These are phyloP conservation scores for Oryzias sinensis DNA, from an alignment of 2,797 vertebrate species.

Conservation along the genomic window DNA sequence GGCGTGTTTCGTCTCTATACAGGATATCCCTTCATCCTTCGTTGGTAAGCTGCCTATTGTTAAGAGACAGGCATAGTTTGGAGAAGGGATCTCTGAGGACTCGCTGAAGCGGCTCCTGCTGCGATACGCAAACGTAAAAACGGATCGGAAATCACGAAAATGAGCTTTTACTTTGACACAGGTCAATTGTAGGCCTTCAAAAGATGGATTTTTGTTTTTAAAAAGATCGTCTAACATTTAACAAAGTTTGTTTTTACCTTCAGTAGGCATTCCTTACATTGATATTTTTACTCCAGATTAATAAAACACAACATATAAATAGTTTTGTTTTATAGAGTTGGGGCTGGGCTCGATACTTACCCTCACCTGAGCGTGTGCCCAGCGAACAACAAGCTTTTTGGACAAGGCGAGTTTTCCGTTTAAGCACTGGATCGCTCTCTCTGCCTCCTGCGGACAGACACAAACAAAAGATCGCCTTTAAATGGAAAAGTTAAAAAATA, in stretches of 20 bases:
- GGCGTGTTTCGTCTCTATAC: slow-evolving; percentile 78
- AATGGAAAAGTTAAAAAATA: slow-evolving; percentile 34
- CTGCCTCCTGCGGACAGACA: slow-evolving; percentile 85
- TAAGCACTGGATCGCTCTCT: slow-evolving; percentile 94
- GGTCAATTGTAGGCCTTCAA: slow-evolving; percentile 1
- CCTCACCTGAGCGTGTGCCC: slow-evolving; percentile 87
- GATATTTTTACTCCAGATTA: too few relatives aligned
- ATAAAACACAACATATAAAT: too few relatives aligned
- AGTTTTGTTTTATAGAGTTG: not conserved
- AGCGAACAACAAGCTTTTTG: slow-evolving; percentile 95
- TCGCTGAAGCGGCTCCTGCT: slow-evolving; percentile 29
- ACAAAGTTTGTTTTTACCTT: too few relatives aligned
- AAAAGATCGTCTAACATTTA: too few relatives aligned
- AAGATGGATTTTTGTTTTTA: too few relatives aligned
- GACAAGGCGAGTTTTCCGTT: slow-evolving; percentile 97
- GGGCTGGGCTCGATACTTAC: slow-evolving; percentile 62
- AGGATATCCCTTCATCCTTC: slow-evolving; percentile 81
- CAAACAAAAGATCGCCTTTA: not conserved
- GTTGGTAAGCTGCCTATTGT: slow-evolving; percentile 79
- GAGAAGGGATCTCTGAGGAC: slow-evolving; percentile 51
- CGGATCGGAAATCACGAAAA: not conserved
- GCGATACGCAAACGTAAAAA: slow-evolving; percentile 20
- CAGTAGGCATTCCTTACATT: too few relatives aligned
- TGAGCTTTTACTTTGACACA: not conserved
- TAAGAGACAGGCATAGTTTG: slow-evolving; percentile 62